These are phyloP conservation scores for Entosphenus tridentatus DNA, from an alignment of 2,113 vertebrate species.

Conservation along the genomic window DNA sequence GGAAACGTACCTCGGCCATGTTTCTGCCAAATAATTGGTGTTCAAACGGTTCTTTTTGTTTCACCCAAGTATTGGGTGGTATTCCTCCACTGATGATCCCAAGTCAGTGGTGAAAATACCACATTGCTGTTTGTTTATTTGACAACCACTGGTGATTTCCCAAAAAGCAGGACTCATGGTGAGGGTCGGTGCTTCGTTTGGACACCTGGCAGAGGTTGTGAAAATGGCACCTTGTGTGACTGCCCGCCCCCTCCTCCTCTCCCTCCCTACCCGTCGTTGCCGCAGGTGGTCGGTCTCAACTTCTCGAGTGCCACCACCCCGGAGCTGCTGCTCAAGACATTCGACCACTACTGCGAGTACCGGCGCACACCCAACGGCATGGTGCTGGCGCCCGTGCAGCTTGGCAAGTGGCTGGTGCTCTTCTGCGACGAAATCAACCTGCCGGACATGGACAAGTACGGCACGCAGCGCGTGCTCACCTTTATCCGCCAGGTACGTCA, in stretches of 20 bases:
- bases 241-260: too few species aligned
- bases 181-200: background rate
- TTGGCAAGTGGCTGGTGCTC: conserved; percentile 5
- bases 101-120: too few species aligned
- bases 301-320: conserved; percentile 2
- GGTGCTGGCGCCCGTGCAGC: conserved; percentile 5
- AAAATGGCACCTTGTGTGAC: background rate
- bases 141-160: too few species aligned
- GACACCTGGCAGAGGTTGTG: background rate
- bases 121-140: too few species aligned
- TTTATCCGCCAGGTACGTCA: background rate
- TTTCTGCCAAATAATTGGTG: too few species aligned
- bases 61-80: too few species aligned
- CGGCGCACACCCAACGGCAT: conserved; percentile 1
- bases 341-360: conserved; percentile 3
- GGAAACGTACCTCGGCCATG: too few species aligned
- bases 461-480: conserved; percentile 4
- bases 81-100: too few species aligned
- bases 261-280: too few species aligned
- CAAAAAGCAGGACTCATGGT: too few species aligned
- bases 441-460: conserved; percentile 4
- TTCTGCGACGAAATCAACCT: conserved; percentile 2
- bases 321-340: conserved; percentile 2
- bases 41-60: too few species aligned
- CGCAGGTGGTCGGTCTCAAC: background rate